phyloP scores from a whole-genome alignment of 2,113 vertebrate genomes.

The Laticauda colubrina region DNA sequence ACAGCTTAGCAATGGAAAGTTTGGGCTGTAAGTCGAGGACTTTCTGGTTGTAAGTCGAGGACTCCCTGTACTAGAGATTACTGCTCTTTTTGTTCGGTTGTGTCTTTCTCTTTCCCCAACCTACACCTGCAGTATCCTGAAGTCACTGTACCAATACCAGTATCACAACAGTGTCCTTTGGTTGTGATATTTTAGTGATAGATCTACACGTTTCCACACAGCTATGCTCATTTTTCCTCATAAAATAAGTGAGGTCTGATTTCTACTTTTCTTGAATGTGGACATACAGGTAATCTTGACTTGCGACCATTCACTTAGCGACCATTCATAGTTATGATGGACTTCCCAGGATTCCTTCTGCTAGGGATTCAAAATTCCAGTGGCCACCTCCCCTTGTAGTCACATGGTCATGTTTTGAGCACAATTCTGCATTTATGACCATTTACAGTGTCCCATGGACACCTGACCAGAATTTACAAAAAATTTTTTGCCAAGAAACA shows the following conservation, averaged over 20 bases:
- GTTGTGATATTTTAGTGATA: neutral
- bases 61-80: neutral
- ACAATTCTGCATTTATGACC: neutral
- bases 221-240: neutral
- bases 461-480: neutral
- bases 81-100: neutral
- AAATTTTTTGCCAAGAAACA: too few relatives aligned
- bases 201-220: neutral
- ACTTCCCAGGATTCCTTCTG: neutral
- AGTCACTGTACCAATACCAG: neutral
- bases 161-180: neutral
- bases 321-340: neutral
- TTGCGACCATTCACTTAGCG: neutral
- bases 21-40: too few relatives aligned
- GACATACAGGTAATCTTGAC: neutral
- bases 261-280: neutral
- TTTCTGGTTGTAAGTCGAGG: neutral
- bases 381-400: too few relatives aligned
- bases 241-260: neutral
- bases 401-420: neutral
- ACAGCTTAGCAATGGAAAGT: neutral
- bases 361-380: too few relatives aligned
- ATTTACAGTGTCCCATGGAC: neutral
- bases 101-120: neutral
- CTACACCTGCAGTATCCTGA: neutral